These are phyloP conservation scores for Spodoptera picta DNA, from an alignment of 2,888 invertebrate species.

Conservation along the genomic window DNA sequence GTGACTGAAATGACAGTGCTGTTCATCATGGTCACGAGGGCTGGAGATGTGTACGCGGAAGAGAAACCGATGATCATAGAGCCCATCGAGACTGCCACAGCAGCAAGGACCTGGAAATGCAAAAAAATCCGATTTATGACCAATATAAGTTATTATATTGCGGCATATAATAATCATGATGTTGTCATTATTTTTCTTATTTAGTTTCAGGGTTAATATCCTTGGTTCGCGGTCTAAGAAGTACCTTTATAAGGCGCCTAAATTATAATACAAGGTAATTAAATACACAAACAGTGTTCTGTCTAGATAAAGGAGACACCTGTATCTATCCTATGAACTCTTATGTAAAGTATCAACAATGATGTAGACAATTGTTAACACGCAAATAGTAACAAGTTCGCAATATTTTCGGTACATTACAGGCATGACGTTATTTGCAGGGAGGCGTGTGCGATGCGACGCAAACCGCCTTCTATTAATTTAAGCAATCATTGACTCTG, in stretches of 20 bases:
- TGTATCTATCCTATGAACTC: background rate
- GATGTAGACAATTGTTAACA: constrained; percentile 21
- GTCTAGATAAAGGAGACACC: too few species aligned
- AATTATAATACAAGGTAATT: too few species aligned
- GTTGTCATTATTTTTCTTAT: too few species aligned
- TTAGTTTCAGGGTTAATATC: too few species aligned
- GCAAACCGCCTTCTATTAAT: constrained; percentile 74
- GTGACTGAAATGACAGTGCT: constrained; percentile 89
- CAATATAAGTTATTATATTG: background rate
- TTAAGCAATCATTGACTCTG: constrained; percentile 82
- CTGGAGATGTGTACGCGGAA: constrained; percentile 96
- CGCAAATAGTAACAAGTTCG: constrained; percentile 38
- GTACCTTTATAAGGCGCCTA: too few species aligned
- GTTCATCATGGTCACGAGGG: constrained; percentile 92
- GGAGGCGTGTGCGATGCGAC: constrained; percentile 74
- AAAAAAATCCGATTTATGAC: constrained; percentile 9
- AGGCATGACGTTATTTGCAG: constrained; percentile 66
- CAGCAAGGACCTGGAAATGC: constrained; percentile 92
- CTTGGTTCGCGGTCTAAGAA: too few species aligned
- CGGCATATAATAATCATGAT: too few species aligned
- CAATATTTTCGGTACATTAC: constrained; percentile 47
- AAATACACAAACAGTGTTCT: too few species aligned
- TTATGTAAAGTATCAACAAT: constrained; percentile 2
- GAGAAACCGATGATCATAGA: constrained; percentile 96
- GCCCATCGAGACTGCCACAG: constrained; percentile 95